A percentile compares a stretch with the other conserved stretches of the same genome.
phyloP scores from a whole-genome alignment of 2,797 vertebrate genomes.

The Odontamblyopus rebecca region DNA sequence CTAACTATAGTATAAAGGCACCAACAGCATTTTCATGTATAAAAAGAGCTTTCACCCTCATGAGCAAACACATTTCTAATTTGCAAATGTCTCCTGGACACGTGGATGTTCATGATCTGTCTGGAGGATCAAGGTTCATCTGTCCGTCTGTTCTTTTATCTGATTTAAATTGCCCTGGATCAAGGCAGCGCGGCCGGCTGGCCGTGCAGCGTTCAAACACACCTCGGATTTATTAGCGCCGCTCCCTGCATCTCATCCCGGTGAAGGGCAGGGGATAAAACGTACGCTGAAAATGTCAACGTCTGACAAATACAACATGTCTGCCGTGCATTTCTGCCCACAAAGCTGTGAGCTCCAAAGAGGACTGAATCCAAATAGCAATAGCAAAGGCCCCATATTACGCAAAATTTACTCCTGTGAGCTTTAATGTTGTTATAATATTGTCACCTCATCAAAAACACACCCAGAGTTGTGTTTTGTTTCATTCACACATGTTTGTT shows the following conservation, averaged over 20 bases:
- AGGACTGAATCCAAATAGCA: too few relatives aligned
- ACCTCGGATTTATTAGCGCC: slow-evolving; percentile 59
- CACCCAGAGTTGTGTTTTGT: too few relatives aligned
- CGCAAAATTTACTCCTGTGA: too few relatives aligned
- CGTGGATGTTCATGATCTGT: background rate
- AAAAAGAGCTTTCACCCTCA: too few relatives aligned
- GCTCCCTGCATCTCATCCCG: slow-evolving; percentile 35
- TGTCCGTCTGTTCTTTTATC: slow-evolving; percentile 67
- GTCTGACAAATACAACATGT: slow-evolving; percentile 16
- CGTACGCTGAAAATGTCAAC: background rate
- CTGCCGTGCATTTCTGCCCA: slow-evolving; percentile 38
- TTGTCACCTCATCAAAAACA: too few relatives aligned
- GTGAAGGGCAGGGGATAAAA: slow-evolving; percentile 32
- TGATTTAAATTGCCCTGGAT: slow-evolving; percentile 73
- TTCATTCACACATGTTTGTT: too few relatives aligned
- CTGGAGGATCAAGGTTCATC: slow-evolving; percentile 52
- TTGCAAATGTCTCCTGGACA: background rate
- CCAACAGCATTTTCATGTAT: too few relatives aligned
- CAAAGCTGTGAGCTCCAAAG: slow-evolving; percentile 11
- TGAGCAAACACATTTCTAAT: background rate
- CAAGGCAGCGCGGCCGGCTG: slow-evolving; percentile 35
- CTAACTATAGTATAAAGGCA: too few relatives aligned
- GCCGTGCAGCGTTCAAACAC: slow-evolving; percentile 37
- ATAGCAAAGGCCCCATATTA: too few relatives aligned
- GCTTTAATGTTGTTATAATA: too few relatives aligned